Evolutionary conservation across 2,797 vertebrate genomes (phyloP), one percentile per base, ranked within the genome.

Genomic region (Dryobates pubescens): DNA sequence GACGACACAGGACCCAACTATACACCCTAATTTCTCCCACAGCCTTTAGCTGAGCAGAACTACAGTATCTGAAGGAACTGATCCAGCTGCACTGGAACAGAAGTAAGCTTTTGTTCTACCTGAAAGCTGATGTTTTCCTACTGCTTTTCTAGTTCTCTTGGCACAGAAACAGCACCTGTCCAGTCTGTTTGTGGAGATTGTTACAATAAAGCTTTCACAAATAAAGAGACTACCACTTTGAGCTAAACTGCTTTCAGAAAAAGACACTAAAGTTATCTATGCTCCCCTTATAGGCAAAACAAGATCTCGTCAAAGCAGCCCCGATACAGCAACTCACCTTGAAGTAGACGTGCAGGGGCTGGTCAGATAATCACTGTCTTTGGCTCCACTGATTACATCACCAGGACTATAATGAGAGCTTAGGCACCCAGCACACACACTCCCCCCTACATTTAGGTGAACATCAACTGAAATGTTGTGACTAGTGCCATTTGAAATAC

Each of bases 311-410:
- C 79, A 83, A 56, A 34, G 81, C 70, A 77, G 65, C 53, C 81
- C 45, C 17, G 9, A 76, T 80, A 91, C 59, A 89, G 72, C 75
- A 87, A 34, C 51, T 90, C 82, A 69, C 57, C 87, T 75, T 17
- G 56, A 62, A 69, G 74, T 0, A 92, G 84, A 78, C 8, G 0
- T 67, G 84, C 73, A 93, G n/a, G 43, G 76, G 56, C 93, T 92
- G 89, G 91, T 89, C 92, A 91, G 82, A 81, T 78, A 93, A 92
- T 85, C 8, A 0, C 62, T 45, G 61, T 84, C 80, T 88, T 63
- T 84, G 80, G 83, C 82, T 94, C 56, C 80, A 83, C 88, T 61
- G 77, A 91, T 91, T 92, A 82, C 57, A 92, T 24, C 4, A 3
- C 79, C 59, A 7, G 15, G 63, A 29, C 63, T 72, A 9, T 89